Conservation (phyloP, 2,888 invertebrate species). For the Timandra comae region DNA sequence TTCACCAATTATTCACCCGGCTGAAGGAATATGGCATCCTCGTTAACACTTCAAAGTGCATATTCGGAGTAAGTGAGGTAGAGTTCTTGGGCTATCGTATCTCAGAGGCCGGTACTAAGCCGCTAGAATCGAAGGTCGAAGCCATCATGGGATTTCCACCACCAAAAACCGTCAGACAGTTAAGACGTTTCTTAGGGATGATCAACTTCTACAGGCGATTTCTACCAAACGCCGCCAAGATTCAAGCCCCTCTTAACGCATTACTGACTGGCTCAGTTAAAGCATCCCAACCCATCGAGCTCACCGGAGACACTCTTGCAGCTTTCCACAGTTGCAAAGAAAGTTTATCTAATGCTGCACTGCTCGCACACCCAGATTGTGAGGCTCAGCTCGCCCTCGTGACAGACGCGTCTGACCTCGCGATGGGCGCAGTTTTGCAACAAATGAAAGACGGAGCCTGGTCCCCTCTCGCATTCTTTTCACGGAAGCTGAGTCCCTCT, state of each 20-base stretch:
- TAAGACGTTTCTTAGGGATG: conserved; percentile 19
- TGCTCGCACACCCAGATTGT: conserved; percentile 34
- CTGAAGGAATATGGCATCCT: background rate
- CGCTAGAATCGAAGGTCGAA: background rate
- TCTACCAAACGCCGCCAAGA: conserved; percentile 14
- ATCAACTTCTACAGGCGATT: conserved; percentile 19
- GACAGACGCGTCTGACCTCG: conserved; percentile 41
- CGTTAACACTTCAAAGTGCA: conserved; percentile 2
- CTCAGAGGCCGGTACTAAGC: background rate
- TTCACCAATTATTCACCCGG: background rate
- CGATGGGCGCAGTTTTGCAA: conserved; percentile 43
- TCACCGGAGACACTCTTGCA: conserved; percentile 14
- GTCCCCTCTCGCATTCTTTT: conserved; percentile 44
- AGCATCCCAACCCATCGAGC: conserved; percentile 24
- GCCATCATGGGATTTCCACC: conserved; percentile 2
- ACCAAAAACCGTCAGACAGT: conserved; percentile 15
- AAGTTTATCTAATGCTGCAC: conserved; percentile 25
- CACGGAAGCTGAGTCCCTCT: conserved; percentile 29
- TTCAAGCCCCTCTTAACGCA: conserved; percentile 13
- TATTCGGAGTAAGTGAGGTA: background rate
- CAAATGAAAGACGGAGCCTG: conserved; percentile 25
- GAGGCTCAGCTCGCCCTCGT: conserved; percentile 28
- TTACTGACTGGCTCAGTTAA: conserved; percentile 22
- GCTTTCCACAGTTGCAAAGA: conserved; percentile 29
- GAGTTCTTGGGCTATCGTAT: conserved; percentile 1